Evolutionary conservation across 2,888 invertebrate genomes (phyloP).

Genomic region (Hydrotaea cyrtoneurina): DNA sequence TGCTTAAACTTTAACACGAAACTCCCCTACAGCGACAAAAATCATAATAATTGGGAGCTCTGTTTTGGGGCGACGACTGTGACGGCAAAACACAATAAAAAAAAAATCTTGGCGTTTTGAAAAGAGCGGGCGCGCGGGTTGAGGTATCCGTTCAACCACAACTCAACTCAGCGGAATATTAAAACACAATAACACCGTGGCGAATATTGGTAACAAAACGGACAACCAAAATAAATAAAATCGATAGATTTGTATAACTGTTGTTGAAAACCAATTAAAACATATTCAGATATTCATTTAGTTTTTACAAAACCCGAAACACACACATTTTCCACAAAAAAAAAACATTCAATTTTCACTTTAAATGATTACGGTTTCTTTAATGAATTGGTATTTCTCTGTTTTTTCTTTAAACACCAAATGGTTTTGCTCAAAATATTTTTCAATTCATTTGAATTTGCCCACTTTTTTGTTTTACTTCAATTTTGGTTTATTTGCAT

Average conservation of each 20-base stretch:
- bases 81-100: background rate
- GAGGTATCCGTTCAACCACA: background rate
- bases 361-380: background rate
- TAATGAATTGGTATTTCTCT: background rate
- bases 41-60: slow-evolving; percentile 17
- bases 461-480: background rate
- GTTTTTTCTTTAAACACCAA: too few relatives aligned
- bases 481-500: background rate
- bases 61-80: background rate
- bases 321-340: background rate
- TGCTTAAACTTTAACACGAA: slow-evolving; percentile 27
- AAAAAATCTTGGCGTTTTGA: background rate
- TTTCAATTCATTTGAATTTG: background rate
- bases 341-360: too few relatives aligned
- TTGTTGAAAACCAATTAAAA: slow-evolving; percentile 4
- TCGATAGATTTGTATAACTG: slow-evolving; percentile 23
- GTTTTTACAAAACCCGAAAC: slow-evolving; percentile 5
- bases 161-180: too few relatives aligned
- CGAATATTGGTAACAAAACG: slow-evolving; percentile 28
- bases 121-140: too few relatives aligned
- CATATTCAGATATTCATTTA: background rate
- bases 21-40: slow-evolving; percentile 5
- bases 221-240: background rate
- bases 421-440: too few relatives aligned
- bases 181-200: background rate